Conservation (phyloP, 2,888 invertebrate species). For the Stenurella melanura region DNA sequence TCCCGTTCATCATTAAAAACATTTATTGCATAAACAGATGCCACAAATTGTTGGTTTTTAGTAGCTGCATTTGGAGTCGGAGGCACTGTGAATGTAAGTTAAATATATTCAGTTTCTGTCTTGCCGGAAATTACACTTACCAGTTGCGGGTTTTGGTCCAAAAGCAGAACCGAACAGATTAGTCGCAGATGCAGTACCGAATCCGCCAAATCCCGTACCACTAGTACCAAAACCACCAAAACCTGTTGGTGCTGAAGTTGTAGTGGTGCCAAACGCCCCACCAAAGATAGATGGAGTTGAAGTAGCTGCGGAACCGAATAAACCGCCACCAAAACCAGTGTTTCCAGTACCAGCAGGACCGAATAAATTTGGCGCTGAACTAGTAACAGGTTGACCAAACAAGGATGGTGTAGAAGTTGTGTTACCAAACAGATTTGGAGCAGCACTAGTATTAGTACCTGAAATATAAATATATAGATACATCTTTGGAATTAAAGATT, state of each 20-base stretch:
- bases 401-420: constrained; percentile 65
- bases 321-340: constrained; percentile 63
- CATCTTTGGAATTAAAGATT: too few species aligned
- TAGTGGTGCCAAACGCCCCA: constrained; percentile 70
- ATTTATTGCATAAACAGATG: constrained; percentile 74
- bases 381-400: constrained; percentile 68
- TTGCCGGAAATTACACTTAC: constrained; percentile 35
- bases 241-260: constrained; percentile 67
- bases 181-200: constrained; percentile 51
- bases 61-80: constrained; percentile 51
- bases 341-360: constrained; percentile 51
- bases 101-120: too few species aligned
- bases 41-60: constrained; percentile 73
- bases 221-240: constrained; percentile 72
- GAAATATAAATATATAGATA: constrained; percentile 11
- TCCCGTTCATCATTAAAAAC: constrained; percentile 97
- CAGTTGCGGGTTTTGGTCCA: constrained; percentile 71
- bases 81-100: background rate
- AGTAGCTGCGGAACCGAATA: constrained; percentile 66
- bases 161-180: constrained; percentile 62
- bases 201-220: constrained; percentile 72
- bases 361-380: constrained; percentile 63
- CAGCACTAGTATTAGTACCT: constrained; percentile 54
- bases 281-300: constrained; percentile 66
- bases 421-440: constrained; percentile 63